Evolutionary conservation across 2,888 invertebrate species (phyloP).

Genomic region (Dorcus parallelipipedus): DNA sequence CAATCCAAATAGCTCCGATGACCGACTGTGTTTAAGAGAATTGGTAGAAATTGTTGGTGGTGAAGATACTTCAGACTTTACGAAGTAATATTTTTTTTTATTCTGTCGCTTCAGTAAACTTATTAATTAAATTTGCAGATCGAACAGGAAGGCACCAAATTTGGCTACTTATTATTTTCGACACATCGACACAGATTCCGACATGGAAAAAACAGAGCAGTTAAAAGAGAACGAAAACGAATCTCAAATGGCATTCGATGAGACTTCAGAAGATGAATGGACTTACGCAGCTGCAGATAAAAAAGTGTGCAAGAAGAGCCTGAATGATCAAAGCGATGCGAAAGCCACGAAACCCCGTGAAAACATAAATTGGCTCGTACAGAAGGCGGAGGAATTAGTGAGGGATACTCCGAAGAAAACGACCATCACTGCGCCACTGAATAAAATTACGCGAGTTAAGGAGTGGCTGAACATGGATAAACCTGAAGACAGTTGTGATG

Average conservation of each 20-base stretch:
- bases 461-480: conserved; percentile 66
- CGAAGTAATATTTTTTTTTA: conserved; percentile 28
- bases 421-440: conserved; percentile 38
- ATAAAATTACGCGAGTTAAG: conserved; percentile 65
- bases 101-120: not conserved
- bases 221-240: conserved; percentile 5
- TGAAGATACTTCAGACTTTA: conserved; percentile 43
- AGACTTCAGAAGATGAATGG: conserved; percentile 68
- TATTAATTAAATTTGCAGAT: conserved; percentile 44
- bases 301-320: conserved; percentile 17
- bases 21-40: conserved; percentile 1
- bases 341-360: conserved; percentile 45
- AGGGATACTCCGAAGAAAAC: conserved; percentile 48
- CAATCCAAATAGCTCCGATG: not conserved
- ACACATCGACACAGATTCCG: conserved; percentile 84
- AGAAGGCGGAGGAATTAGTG: conserved; percentile 78
- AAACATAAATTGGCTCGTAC: conserved; percentile 72
- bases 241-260: conserved; percentile 41
- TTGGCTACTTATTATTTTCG: conserved; percentile 82
- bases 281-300: conserved; percentile 58
- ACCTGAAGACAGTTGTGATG: conserved; percentile 77
- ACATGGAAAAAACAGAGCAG: conserved; percentile 55
- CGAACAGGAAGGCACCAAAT: conserved; percentile 77
- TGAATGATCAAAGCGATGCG: conserved; percentile 27
- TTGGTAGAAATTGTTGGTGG: conserved; percentile 4